Evolutionary conservation across 1,140 invertebrate species (phyloP), one percentile per base, ranked within the genome.

Genomic region (Drosophila pseudoobscura): DNA sequence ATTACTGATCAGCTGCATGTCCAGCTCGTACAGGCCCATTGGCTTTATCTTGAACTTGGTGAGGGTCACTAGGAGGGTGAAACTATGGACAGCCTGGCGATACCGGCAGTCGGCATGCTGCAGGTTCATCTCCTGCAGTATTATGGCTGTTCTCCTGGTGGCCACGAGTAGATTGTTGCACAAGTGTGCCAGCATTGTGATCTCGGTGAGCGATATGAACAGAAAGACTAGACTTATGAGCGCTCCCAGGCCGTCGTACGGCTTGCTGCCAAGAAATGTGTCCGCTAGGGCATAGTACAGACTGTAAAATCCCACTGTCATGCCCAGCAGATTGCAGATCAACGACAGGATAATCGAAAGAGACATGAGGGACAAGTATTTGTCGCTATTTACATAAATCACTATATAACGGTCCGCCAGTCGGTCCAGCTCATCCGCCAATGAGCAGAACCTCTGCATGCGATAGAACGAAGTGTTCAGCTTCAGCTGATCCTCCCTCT

Each of bases 251-350:
- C 63, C 69, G 50, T 91, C 87, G 51, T 82, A 91, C 0, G 64
- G 41, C 8, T 89, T 80, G 17, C 71, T 56, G 6, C 60, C 73
- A 13, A 91, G 78, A 0, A 80, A 45, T 0, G 77, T 76, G 43
- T 91, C 83, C 2, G 87, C 90, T 24, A 91, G 57, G 13, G 75
- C 70, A 13, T 66, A 73, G 57, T 91, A 91, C 29, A 83, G 71
- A 22, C 69, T 68, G 54, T 79, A 91, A 9, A 75, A 65, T 5
- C 87, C 87, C 1, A 84, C 79, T 4, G 89, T 91, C 4, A 91
- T 91, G 6, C 89, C 87, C 1, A 91, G 53, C 2, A 91, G 53
- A 78, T 91, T 76, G 1, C 90, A 91, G 49, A 90, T 55, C 17
- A 91, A 52, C 6, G 90, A 90, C 3, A 78, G 55, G 1, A 91